These are phyloP conservation scores for Triops cancriformis DNA, from an alignment of 1,140 invertebrate species.

Conservation along the genomic window DNA sequence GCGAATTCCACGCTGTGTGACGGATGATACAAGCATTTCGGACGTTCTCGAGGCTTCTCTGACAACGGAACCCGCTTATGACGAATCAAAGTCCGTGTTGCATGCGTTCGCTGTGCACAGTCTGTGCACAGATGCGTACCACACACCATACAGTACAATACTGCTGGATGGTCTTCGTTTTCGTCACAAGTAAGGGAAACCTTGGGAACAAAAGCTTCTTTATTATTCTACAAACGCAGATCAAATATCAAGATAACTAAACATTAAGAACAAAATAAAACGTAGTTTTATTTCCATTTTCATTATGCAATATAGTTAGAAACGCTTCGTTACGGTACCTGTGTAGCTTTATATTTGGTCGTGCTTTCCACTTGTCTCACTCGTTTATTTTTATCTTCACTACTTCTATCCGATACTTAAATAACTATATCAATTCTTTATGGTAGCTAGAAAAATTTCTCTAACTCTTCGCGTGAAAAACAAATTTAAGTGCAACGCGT, in stretches of 20 bases:
- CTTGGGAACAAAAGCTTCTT: constrained; percentile 31
- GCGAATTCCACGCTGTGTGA: constrained; percentile 52
- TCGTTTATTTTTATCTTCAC: too few relatives aligned
- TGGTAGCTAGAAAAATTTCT: too few relatives aligned
- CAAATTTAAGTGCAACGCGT: too few relatives aligned
- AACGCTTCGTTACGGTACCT: too few relatives aligned
- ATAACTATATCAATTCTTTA: too few relatives aligned
- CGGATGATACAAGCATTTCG: constrained; percentile 49
- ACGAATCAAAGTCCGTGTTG: constrained; percentile 48
- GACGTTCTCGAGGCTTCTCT: constrained; percentile 52
- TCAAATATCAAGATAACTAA: too few relatives aligned
- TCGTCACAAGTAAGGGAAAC: constrained; percentile 50
- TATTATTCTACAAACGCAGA: too few relatives aligned
- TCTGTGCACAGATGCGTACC: constrained; percentile 50
- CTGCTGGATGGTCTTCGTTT: constrained; percentile 49
- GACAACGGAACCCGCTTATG: constrained; percentile 52
- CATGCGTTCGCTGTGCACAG: constrained; percentile 49
- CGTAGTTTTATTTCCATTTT: not conserved
- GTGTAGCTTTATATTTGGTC: too few relatives aligned
- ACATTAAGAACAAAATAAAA: constrained; percentile 30
- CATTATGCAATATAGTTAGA: too few relatives aligned
- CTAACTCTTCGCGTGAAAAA: too few relatives aligned
- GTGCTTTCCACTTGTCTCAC: too few relatives aligned
- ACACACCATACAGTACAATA: constrained; percentile 52
- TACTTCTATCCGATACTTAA: too few relatives aligned